phyloP scores from a whole-genome alignment of 2,888 invertebrate species.

The Spilosoma lubricipeda region DNA sequence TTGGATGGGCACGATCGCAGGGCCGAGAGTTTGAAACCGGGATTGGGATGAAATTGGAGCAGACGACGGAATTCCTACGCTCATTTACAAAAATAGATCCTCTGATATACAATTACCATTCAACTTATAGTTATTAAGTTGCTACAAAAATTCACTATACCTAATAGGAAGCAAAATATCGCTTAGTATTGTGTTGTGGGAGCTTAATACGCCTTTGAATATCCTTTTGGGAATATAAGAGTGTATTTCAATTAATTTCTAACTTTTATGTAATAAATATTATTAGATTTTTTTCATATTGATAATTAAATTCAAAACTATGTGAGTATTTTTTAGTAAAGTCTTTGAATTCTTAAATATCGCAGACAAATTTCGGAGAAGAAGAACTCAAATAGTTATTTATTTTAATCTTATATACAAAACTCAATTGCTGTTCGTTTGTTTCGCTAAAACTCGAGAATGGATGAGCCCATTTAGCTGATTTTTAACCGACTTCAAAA shows the following conservation, averaged over 20 bases:
- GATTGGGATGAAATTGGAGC: constrained; percentile 70
- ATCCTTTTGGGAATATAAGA: not conserved
- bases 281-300: no score
- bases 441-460: no score
- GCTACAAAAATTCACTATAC: constrained; percentile 30
- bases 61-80: constrained; percentile 67
- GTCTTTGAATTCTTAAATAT: not conserved
- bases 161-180: no score
- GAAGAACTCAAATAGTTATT: no score
- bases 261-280: no score
- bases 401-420: no score
- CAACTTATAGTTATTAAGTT: constrained; percentile 45
- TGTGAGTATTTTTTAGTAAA: not conserved
- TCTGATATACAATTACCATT: constrained; percentile 58
- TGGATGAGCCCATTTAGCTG: no score
- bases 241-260: no score
- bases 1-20: constrained; percentile 56
- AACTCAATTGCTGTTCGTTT: no score
- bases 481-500: no score
- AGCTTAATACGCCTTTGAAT: not conserved
- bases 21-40: constrained; percentile 40
- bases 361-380: not conserved
- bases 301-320: not conserved
- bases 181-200: no score
- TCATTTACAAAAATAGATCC: constrained; percentile 67